Evolutionary conservation across 2,113 vertebrate species (phyloP).

Genomic region (Dipodomys stephensi): DNA sequence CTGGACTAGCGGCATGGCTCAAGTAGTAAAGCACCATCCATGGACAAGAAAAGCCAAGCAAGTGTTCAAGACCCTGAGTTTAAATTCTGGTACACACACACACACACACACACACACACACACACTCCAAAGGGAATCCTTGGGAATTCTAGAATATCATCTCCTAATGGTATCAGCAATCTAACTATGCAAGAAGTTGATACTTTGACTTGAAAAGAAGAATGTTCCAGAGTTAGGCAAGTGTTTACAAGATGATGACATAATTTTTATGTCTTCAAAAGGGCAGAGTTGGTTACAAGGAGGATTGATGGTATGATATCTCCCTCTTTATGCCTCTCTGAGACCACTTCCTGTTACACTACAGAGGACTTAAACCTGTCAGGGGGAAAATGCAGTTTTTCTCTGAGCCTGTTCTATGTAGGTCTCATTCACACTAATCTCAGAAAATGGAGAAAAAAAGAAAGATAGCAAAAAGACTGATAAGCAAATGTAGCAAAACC

Average conservation of each 20-base stretch:
- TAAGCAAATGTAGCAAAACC: not conserved
- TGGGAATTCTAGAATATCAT: not conserved
- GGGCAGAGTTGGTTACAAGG: not conserved
- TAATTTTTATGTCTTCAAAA: not conserved
- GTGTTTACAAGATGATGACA: too few species aligned
- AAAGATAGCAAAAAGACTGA: not conserved
- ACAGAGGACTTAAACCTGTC: not conserved
- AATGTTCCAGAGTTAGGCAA: not conserved
- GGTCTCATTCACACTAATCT: not conserved
- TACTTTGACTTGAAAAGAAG: not conserved
- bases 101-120: too few species aligned
- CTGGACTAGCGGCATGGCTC: too few species aligned
- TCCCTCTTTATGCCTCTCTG: not conserved
- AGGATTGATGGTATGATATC: accelerated
- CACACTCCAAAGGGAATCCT: not conserved
- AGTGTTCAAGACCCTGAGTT: too few species aligned
- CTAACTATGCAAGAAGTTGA: not conserved
- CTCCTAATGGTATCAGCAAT: not conserved
- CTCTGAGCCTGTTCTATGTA: not conserved
- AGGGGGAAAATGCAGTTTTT: not conserved
- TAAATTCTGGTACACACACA: too few species aligned
- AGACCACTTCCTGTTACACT: too few species aligned
- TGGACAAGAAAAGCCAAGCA: too few species aligned
- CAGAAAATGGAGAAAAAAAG: not conserved
- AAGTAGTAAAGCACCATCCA: too few species aligned